Evolutionary conservation across 1,140 invertebrate genomes (phyloP), one percentile per base, ranked within the genome.

Genomic region (Drosophila truncata): DNA sequence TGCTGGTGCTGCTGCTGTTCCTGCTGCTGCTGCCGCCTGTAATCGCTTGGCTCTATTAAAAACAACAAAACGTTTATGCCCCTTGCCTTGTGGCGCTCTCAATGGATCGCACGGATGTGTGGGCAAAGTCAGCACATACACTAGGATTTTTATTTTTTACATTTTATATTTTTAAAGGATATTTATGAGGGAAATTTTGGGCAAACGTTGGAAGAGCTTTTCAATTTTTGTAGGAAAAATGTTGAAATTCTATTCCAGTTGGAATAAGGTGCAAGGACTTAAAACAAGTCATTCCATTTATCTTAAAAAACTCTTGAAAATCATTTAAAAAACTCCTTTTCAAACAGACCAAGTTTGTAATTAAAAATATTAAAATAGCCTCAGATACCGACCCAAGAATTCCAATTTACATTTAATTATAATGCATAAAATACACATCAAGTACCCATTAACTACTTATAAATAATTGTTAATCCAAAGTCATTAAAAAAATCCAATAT

Each of bases 21-120:
- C 46, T 83, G 82, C 39, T 65, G 74, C 13, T 81, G 80, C 10
- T 80, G 72, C 57, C 78, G 83, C 76, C 77, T 74, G 80, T 87
- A 87, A 87, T 87, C 83, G 83, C 59, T 83, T 84, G 84, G 80
- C 84, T 87, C 85, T 87, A 87, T 88, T 87, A 87, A 87, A 80
- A 81, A 87, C 80, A 87, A 87, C 84, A 87, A 87, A 87, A 87
- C 84, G 84, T 87, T 88, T 87, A 87, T 88, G 84, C 74, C 60
- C 49, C 71, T 50, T 76, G 71, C 84, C 84, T 87, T 83, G 72
- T 87, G 83, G 83, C 82, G 77, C 80, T 84, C 75, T 70, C 33
- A 59, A 70, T 65, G 61, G 62, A 47, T 63, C 58, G 79, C 63
- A 76, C 44, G 75, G 59, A 84, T 87, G 84, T 87, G 84, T 87